Conservation (phyloP, 2,888 invertebrate genomes). For the Pammene aurita region DNA sequence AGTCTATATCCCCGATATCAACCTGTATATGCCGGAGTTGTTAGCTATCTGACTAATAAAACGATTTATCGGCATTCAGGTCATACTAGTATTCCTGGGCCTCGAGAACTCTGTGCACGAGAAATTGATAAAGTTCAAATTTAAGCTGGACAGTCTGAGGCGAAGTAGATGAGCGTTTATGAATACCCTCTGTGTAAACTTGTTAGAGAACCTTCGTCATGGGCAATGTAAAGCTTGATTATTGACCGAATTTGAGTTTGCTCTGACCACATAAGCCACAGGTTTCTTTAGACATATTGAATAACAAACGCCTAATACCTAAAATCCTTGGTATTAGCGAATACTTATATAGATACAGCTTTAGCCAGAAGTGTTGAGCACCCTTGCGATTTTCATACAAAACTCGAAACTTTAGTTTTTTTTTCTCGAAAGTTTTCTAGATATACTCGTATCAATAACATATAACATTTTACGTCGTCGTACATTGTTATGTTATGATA, state of each 20-base stretch:
- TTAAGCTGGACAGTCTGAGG: not conserved
- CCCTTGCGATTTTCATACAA: no score
- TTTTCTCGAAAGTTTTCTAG: no score
- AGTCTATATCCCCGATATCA: no score
- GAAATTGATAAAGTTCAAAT: not conserved
- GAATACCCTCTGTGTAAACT: conserved; percentile 24
- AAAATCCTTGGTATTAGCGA: no score
- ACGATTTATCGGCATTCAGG: not conserved
- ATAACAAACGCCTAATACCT: not conserved
- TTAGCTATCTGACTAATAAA: not conserved
- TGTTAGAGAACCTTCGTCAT: conserved; percentile 29
- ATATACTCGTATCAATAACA: no score
- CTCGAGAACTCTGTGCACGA: not conserved
- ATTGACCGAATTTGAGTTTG: conserved; percentile 19
- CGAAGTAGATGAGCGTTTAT: not conserved
- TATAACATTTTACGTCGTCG: no score
- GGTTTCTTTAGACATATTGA: not conserved
- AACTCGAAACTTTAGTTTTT: no score
- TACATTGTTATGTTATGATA: no score
- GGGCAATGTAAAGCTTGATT: conserved; percentile 15
- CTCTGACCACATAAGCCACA: conserved; percentile 1
- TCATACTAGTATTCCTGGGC: not conserved
- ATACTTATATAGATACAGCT: not conserved
- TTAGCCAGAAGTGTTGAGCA: no score
- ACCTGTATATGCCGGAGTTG: not conserved